Evolutionary conservation across 2,888 invertebrate species (phyloP).

Genomic region (Hypolimnas misippus): DNA sequence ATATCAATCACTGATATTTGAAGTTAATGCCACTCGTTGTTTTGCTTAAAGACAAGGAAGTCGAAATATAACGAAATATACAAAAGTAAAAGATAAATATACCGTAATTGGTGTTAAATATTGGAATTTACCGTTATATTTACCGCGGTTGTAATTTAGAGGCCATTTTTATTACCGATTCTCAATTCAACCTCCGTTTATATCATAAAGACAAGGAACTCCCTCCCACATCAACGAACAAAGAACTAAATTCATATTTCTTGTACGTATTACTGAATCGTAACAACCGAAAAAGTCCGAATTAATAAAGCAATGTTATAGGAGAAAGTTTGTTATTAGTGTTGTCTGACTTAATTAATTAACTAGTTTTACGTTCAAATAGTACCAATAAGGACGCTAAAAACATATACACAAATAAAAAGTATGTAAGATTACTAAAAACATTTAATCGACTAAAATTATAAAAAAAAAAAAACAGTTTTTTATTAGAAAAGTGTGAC

Average conservation of each 20-base stretch:
- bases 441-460: too few relatives aligned
- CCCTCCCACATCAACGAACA: not conserved
- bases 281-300: not conserved
- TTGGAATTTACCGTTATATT: not conserved
- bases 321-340: not conserved
- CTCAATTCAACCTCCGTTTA: not conserved
- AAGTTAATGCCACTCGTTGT: too few relatives aligned
- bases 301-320: not conserved
- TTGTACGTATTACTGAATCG: not conserved
- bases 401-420: not conserved
- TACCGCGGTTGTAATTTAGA: slow-evolving; percentile 1
- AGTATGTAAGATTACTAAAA: not conserved
- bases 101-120: not conserved
- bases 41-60: too few relatives aligned
- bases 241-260: not conserved
- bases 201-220: not conserved
- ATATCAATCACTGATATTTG: too few relatives aligned
- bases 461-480: too few relatives aligned
- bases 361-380: not conserved
- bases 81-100: not conserved
- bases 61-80: not conserved
- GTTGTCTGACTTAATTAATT: not conserved
- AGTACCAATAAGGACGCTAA: not conserved
- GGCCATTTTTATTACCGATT: not conserved
- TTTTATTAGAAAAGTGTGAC: too few relatives aligned